Evolutionary conservation across 1,140 invertebrate genomes (phyloP).

Genomic region (Amphibalanus amphitrite): DNA sequence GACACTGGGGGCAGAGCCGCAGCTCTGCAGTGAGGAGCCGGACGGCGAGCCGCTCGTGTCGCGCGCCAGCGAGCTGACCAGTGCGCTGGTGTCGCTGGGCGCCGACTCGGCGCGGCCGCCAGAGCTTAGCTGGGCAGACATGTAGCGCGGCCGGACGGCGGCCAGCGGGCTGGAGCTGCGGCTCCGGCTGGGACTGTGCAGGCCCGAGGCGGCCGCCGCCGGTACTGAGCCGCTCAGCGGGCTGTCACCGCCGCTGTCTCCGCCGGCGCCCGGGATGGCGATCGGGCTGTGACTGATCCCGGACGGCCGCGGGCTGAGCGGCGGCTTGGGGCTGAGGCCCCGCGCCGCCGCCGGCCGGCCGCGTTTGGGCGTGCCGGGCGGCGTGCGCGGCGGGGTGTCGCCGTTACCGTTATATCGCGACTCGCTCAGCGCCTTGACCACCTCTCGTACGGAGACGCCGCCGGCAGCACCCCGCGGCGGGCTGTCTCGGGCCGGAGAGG

Average conservation of each 20-base stretch:
- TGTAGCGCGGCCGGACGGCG: not conserved
- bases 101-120: not conserved
- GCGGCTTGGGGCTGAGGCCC: not conserved
- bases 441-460: constrained; percentile 56
- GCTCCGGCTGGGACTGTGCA: not conserved
- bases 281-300: constrained; percentile 3
- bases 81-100: constrained; percentile 44
- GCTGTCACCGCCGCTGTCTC: not conserved
- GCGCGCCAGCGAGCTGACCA: constrained; percentile 40
- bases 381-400: constrained; percentile 46
- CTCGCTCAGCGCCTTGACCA: constrained; percentile 60
- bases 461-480: constrained; percentile 42
- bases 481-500: constrained; percentile 23
- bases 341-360: constrained; percentile 7
- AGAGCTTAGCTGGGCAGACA: not conserved
- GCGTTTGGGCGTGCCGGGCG: constrained; percentile 29
- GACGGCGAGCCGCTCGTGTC: constrained; percentile 39
- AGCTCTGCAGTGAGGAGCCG: constrained; percentile 18
- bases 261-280: constrained; percentile 3
- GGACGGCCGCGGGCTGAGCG: not conserved
- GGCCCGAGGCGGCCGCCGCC: not conserved
- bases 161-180: not conserved
- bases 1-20: not conserved
- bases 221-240: not conserved
- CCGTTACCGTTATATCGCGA: constrained; percentile 58